phyloP scores from a whole-genome alignment of 2,113 vertebrate species.

The Anolis carolinensis region DNA sequence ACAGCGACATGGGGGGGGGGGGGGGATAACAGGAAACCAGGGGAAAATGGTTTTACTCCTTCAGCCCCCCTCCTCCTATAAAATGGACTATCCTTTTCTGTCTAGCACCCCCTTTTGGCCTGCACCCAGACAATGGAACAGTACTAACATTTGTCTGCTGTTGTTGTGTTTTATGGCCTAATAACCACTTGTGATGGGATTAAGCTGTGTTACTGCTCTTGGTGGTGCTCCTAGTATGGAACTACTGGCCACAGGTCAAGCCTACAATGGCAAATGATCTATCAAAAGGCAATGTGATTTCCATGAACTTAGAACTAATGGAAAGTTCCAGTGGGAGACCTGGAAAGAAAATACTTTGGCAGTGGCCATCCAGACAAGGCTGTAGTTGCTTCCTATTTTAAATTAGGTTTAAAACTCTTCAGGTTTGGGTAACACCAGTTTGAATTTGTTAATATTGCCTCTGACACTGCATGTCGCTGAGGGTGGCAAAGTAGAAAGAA shows the following conservation, averaged over 20 bases:
- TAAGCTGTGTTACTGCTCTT: background rate
- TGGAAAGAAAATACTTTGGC: background rate
- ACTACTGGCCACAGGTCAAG: background rate
- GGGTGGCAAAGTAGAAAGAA: no score
- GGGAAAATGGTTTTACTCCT: no score
- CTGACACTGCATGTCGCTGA: no score
- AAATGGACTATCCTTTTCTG: no score
- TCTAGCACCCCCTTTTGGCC: no score
- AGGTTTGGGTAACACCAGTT: background rate
- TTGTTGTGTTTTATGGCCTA: background rate
- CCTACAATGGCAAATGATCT: no score
- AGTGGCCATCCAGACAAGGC: no score
- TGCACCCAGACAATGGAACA: no score
- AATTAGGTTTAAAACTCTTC: background rate
- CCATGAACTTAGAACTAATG: background rate
- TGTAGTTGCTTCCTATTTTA: background rate
- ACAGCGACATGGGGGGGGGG: no score
- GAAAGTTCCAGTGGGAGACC: background rate
- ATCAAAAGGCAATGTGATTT: background rate
- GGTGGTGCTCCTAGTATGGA: background rate
- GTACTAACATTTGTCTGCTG: no score
- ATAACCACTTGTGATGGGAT: background rate
- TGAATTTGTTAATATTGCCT: background rate
- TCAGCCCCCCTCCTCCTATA: no score
- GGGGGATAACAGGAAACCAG: no score